Base-by-base conservation (phyloP, 1,140 invertebrate genomes). In the Platyscapa corneri region DNA sequence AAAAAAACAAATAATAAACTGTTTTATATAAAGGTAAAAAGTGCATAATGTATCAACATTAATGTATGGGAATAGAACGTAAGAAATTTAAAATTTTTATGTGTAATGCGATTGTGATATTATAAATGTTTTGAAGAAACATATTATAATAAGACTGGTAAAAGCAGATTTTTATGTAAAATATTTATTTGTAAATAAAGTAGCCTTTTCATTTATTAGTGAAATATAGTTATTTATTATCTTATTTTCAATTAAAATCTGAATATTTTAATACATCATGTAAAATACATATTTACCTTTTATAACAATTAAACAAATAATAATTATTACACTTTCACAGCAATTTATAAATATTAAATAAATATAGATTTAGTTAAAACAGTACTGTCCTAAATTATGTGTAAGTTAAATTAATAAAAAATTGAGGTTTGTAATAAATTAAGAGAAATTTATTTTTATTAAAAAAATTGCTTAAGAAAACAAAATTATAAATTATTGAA, bases 131-230 rank as follows among this genome's bases (percentile, higher is more conserved):
- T 84, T 12, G 67, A 84, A 27, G 76, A 83, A 84, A 84, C 81
- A 75, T 39, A 6, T 53, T 46, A 67, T 72, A 23, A 23, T 79
- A 84, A 84, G 76, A 79, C 83, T 84, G 76, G 64, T 79, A 56
- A 67, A 60, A 6, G 30, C 83, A 84, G 49, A 79, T 67, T 82
- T 30, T 60, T 34, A 56, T 86, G 65, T 78, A 74, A 88, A 80
- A 80, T 88, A 89, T 86, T 84, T 86, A 84, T 88, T 88, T 89
- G 87, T 88, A 90, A 89, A 89, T 89, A 89, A 89, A 88, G 64
- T 49, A 84, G 70, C 85, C 86, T 87, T 46, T 77, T 65, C 76
- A 88, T 20, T 32, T 34, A 81, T 80, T 42, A 77, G n/a, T n/a
- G n/a, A n/a, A 79, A 64, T 53, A 23, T 56, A n/a, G 14, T 77